Conservation (phyloP, 2,113 vertebrate species). For the Prietella phreatophila region DNA sequence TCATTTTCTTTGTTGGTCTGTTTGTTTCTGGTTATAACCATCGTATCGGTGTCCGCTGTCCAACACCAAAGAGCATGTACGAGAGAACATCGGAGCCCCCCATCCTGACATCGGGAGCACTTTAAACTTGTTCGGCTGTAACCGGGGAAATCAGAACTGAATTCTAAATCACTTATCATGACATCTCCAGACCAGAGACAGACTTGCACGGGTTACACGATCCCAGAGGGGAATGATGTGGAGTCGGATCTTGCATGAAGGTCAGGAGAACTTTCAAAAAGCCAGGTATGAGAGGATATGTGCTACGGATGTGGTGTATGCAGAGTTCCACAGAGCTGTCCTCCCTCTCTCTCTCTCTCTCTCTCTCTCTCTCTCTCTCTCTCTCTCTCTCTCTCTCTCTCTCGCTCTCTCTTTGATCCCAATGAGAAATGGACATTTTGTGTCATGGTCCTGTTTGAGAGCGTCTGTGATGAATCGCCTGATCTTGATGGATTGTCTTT, state of each 20-base stretch:
- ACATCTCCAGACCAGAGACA: not conserved
- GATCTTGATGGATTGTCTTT: not conserved
- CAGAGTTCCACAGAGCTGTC: not conserved
- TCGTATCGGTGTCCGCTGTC: not conserved
- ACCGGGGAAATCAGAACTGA: not conserved
- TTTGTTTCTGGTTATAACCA: not conserved
- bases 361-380: not conserved
- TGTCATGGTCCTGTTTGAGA: not conserved
- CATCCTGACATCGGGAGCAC: not conserved
- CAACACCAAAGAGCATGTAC: not conserved
- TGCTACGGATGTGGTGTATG: not conserved
- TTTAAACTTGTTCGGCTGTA: not conserved
- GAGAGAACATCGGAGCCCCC: too few relatives aligned
- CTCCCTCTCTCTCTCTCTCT: too few relatives aligned
- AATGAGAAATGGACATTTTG: not conserved
- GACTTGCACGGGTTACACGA: not conserved
- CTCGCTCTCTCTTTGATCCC: not conserved
- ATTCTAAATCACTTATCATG: not conserved
- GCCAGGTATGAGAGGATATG: not conserved
- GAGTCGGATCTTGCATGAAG: not conserved
- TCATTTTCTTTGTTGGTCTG: not conserved
- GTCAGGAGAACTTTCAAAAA: not conserved
- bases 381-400: not conserved
- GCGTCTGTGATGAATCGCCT: not conserved
- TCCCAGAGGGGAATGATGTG: not conserved